Percentiles rank a stretch among this genome's conserved stretches.
phyloP scores from a whole-genome alignment of 2,113 vertebrate genomes.

The Orientallactaga bullata region DNA sequence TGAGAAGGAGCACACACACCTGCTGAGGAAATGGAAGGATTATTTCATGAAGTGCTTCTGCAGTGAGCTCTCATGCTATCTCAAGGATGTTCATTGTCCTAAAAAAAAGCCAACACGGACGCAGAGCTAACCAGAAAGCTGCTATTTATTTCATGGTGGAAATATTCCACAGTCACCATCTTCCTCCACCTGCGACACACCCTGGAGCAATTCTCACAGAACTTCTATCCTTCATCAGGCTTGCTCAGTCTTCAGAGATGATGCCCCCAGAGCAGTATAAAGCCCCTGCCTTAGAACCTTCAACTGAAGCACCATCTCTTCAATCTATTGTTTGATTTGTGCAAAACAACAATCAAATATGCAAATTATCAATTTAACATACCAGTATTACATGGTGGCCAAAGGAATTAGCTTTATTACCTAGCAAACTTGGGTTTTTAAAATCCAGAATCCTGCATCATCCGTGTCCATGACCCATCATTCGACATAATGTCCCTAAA shows the following conservation, averaged over 20 bases:
- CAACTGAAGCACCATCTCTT: not conserved
- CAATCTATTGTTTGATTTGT: not conserved
- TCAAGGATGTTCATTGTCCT: not conserved
- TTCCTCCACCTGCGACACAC: not conserved
- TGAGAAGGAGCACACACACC: not conserved
- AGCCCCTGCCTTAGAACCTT: not conserved
- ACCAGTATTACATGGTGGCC: not conserved
- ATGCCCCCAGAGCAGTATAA: rapidly evolving
- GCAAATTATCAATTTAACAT: not conserved
- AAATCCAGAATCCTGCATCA: not conserved
- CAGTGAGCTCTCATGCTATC: not conserved
- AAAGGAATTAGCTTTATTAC: not conserved
- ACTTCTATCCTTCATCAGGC: not conserved
- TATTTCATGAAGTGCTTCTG: not conserved
- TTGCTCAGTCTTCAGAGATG: not conserved
- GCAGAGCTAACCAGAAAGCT: not conserved
- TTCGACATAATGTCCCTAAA: not conserved
- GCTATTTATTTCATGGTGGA: not conserved
- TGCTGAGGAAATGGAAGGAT: not conserved
- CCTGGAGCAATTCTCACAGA: rapidly evolving
- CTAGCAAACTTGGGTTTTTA: not conserved
- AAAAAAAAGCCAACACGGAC: not conserved
- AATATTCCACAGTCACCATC: rapidly evolving
- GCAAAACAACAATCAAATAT: not conserved
- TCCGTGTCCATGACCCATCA: not conserved